phyloP scores from a whole-genome alignment of 2,113 vertebrate genomes.

The Gyps fulvus region DNA sequence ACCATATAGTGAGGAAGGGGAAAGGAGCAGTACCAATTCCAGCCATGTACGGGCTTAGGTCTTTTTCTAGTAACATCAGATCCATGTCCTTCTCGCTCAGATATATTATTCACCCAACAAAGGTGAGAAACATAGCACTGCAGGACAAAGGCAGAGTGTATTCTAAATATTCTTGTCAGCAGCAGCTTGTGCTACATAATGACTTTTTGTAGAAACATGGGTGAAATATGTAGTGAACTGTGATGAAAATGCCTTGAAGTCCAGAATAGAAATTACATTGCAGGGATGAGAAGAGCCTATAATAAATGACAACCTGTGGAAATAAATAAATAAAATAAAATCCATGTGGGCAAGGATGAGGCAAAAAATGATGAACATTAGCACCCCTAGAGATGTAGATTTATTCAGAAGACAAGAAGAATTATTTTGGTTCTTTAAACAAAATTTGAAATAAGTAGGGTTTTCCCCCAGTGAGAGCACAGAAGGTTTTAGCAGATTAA shows the following conservation, averaged over 20 bases:
- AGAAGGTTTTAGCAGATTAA: conserved; percentile 39
- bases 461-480: background rate
- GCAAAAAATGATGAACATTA: background rate
- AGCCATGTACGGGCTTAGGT: background rate
- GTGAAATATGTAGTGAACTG: conserved; percentile 29
- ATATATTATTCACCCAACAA: background rate
- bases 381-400: background rate
- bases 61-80: background rate
- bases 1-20: background rate
- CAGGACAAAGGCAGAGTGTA: background rate
- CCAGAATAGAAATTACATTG: conserved; percentile 5
- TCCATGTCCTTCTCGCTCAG: background rate
- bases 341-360: background rate
- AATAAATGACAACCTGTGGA: background rate
- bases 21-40: background rate
- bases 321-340: conserved; percentile 35
- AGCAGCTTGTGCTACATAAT: background rate
- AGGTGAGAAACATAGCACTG: background rate
- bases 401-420: conserved; percentile 10
- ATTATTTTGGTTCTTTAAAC: background rate
- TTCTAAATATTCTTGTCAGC: conserved; percentile 18
- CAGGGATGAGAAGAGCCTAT: background rate
- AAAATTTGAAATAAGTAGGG: background rate
- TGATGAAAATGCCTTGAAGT: background rate
- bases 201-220: background rate